Conservation (phyloP, 2,888 invertebrate species). For the Acanthosepion pharaonis region DNA sequence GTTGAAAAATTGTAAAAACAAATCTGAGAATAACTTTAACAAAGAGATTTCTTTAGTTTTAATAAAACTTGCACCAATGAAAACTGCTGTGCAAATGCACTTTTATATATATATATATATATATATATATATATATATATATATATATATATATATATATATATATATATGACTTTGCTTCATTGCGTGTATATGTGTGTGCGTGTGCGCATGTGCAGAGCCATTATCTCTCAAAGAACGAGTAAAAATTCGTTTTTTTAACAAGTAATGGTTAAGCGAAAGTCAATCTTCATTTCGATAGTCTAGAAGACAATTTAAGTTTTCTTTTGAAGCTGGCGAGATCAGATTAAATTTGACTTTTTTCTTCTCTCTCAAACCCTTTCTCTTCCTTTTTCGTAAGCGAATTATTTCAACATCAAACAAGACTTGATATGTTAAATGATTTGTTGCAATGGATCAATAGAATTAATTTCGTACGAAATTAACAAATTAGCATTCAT, state of each 20-base stretch:
- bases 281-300: neutral
- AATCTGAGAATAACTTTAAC: too few relatives aligned
- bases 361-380: neutral
- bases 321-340: neutral
- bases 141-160: neutral
- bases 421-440: neutral
- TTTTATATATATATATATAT: neutral
- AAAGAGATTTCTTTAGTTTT: too few relatives aligned
- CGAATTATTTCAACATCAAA: constrained; percentile 1
- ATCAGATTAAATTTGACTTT: neutral
- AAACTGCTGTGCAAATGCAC: neutral
- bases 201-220: neutral
- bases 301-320: neutral
- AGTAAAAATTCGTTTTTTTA: neutral
- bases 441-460: neutral
- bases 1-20: too few relatives aligned
- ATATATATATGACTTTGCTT: too few relatives aligned
- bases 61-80: too few relatives aligned
- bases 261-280: neutral
- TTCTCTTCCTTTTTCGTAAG: too few relatives aligned
- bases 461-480: neutral
- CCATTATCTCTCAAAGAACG: neutral
- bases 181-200: neutral
- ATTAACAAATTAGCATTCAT: constrained; percentile 4
- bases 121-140: neutral